These are phyloP conservation scores for Notospermus geniculatus DNA, from an alignment of 1,140 invertebrate species.

Conservation along the genomic window DNA sequence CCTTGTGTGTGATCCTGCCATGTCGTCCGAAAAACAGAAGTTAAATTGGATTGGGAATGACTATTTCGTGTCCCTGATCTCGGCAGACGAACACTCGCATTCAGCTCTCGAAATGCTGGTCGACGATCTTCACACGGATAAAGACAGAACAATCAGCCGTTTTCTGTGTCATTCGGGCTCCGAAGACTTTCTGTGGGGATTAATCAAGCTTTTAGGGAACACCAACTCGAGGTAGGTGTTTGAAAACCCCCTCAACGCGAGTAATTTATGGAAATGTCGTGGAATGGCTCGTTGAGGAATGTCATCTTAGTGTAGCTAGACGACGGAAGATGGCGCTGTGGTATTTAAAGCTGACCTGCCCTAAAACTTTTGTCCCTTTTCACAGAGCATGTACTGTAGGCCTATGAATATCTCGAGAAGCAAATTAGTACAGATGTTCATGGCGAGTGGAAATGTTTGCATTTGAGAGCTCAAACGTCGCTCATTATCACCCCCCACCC, in stretches of 20 bases:
- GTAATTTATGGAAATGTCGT: not conserved
- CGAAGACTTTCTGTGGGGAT: constrained; percentile 52
- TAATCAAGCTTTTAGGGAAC: constrained; percentile 46
- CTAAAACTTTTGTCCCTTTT: not conserved
- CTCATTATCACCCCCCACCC: too few relatives aligned
- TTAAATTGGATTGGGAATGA: constrained; percentile 46
- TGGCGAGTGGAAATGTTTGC: too few relatives aligned
- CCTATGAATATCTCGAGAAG: too few relatives aligned
- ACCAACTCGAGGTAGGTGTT: constrained; percentile 41
- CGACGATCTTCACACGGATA: constrained; percentile 51
- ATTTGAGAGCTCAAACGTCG: too few relatives aligned
- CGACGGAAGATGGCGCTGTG: too few relatives aligned
- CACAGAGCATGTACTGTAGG: too few relatives aligned
- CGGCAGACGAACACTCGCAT: constrained; percentile 32
- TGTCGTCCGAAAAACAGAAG: constrained; percentile 17
- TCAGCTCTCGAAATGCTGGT: constrained; percentile 49
- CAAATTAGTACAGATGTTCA: too few relatives aligned
- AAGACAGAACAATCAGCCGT: constrained; percentile 45
- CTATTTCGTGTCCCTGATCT: constrained; percentile 45
- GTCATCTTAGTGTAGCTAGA: not conserved
- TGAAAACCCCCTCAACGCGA: not conserved
- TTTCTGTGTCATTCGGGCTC: constrained; percentile 51
- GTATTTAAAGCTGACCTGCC: too few relatives aligned
- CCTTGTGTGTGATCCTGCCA: not conserved
- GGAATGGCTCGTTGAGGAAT: too few relatives aligned